Evolutionary conservation across 2,797 vertebrate genomes (phyloP).

Genomic region (Taeniopygia guttata): DNA sequence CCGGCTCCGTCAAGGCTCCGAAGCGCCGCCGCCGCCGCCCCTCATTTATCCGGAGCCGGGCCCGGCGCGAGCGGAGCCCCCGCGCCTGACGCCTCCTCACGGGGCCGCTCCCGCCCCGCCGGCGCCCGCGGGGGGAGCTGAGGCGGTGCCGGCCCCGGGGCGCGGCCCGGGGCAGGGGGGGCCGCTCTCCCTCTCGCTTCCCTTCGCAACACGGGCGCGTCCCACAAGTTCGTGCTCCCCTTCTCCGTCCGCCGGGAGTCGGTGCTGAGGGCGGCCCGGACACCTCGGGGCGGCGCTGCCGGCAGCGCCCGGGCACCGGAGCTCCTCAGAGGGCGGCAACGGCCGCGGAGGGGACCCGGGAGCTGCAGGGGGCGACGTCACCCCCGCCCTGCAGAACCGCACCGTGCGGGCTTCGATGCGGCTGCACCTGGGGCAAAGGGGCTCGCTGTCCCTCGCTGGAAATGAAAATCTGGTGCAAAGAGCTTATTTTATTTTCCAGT

Average conservation of each 20-base stretch:
- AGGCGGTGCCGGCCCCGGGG: not conserved
- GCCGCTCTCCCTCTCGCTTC: not conserved
- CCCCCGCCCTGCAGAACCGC: too few species aligned
- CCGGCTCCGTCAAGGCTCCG: not conserved
- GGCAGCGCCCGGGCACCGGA: not conserved
- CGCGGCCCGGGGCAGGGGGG: not conserved
- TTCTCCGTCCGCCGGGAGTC: not conserved
- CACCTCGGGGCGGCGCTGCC: not conserved
- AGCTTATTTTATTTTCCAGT: not conserved
- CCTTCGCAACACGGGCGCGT: not conserved
- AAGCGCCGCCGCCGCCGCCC: not conserved
- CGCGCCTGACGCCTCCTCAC: not conserved
- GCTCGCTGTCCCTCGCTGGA: not conserved
- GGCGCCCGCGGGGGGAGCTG: not conserved
- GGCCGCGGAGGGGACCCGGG: not conserved
- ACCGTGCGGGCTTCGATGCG: too few species aligned
- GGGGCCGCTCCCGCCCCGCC: not conserved
- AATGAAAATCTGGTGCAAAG: not conserved
- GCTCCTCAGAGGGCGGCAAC: not conserved
- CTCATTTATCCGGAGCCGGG: constrained; percentile 67
- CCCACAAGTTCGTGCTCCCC: rapidly evolving
- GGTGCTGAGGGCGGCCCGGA: not conserved
- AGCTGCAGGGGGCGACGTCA: not conserved
- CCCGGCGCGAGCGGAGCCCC: not conserved
- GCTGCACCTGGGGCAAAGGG: not conserved